Base-by-base conservation (phyloP, 2,797 vertebrate genomes). In the Triplophysa yarkandensis region DNA sequence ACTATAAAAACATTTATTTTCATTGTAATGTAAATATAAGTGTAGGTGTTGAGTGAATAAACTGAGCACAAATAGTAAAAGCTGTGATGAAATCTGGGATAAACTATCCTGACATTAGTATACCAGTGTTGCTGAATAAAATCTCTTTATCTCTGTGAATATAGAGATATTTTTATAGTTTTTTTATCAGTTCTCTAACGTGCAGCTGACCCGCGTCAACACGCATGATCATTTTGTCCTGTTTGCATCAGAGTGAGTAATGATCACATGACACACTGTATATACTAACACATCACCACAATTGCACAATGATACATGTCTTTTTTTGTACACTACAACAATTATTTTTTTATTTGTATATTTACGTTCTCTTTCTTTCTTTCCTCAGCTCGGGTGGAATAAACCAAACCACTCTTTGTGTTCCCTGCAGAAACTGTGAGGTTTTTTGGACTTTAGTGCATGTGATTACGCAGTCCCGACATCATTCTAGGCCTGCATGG, bases 121-220 rank as follows among this genome's bases (percentile, higher is more conserved):
- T 9, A 44, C 36, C 54, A 44, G 36, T 52, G 64, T 61, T 25
- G 69, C 54, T 76, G 76, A 57, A 52, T 67, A 60, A 66, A 81
- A 27, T 77, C 80, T 83, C 70, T 88, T 84, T 89, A 83, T 92
- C 94, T 94, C 87, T 96, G 95, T 96, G 95, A 89, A 96, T 94
- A 95, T 87, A 93, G 92, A 88, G 0, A 90, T 19, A 25, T n/a
- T 91, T 62, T 79, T 55, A 28, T 27, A 28, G 52, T 73, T 71
- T 55, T 68, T 68, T 76, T 91, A 28, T 62, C 36, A 3, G 92
- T 92, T 82, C 83, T 78, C 87, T 87, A 41, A 19, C 69, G 76
- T 54, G 41, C 78, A 76, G 65, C 36, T 72, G 39, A 41, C 23
- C 62, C 76, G 82, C 83, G 87, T 89, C 86, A 84, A 91, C 94